Percentiles rank a stretch among this genome's conserved stretches.
Conservation (phyloP, 2,888 invertebrate species). For the Ernsta delagoae region DNA sequence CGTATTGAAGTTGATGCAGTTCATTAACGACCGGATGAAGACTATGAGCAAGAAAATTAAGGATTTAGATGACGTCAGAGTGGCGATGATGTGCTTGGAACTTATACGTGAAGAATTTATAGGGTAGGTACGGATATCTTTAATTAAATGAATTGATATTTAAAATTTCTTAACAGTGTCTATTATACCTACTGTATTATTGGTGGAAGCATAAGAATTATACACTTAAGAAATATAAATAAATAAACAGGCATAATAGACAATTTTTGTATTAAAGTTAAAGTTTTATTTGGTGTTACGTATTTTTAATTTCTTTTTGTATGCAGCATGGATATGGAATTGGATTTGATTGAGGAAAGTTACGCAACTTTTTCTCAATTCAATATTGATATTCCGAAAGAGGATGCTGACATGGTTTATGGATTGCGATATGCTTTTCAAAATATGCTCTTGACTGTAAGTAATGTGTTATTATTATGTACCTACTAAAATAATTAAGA, state of each 20-base stretch:
- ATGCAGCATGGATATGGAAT: conserved; percentile 92
- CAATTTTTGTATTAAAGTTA: background rate
- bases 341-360: conserved; percentile 91
- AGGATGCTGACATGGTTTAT: conserved; percentile 92
- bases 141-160: conserved; percentile 10
- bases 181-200: too few relatives aligned
- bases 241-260: too few relatives aligned
- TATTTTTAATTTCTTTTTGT: too few relatives aligned
- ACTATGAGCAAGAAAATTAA: conserved; percentile 88
- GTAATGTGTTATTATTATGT: conserved; percentile 48
- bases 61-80: conserved; percentile 91
- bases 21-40: conserved; percentile 90
- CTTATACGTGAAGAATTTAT: conserved; percentile 91
- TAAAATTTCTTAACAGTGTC: background rate
- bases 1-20: conserved; percentile 88
- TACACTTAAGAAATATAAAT: too few relatives aligned
- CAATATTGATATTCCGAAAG: conserved; percentile 88
- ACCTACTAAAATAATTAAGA: background rate
- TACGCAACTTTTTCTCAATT: conserved; percentile 89
- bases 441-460: conserved; percentile 89
- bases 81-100: conserved; percentile 92
- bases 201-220: too few relatives aligned
- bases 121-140: conserved; percentile 59
- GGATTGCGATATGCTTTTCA: conserved; percentile 91
- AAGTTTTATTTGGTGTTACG: too few relatives aligned